These are phyloP conservation scores for Dicranocentrus wangi DNA, from an alignment of 2,888 invertebrate genomes.

Conservation along the genomic window DNA sequence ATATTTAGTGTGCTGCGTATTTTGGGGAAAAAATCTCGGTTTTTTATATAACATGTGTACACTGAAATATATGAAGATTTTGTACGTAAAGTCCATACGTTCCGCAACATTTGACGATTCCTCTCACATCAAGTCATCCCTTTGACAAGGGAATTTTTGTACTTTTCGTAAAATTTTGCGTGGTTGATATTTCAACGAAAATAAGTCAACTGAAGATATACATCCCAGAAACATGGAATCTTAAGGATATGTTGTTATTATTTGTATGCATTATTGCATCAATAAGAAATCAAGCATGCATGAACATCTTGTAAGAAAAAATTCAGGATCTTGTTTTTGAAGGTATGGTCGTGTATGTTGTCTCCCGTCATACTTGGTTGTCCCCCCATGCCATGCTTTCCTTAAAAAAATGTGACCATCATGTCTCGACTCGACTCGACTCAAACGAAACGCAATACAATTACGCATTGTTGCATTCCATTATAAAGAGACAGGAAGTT, in stretches of 20 bases:
- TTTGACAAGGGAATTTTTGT: neutral
- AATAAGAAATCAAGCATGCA: conserved; percentile 45
- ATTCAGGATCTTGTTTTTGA: too few relatives aligned
- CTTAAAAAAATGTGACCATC: too few relatives aligned
- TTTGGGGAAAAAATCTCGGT: too few relatives aligned
- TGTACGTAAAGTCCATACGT: conserved; percentile 10
- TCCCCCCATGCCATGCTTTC: too few relatives aligned
- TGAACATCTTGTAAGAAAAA: neutral
- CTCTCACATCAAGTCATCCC: conserved; percentile 41
- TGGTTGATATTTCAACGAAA: conserved; percentile 19
- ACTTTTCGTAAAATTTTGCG: neutral
- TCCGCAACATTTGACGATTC: conserved; percentile 59
- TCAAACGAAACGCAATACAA: conserved; percentile 52
- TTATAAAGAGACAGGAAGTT: conserved; percentile 17
- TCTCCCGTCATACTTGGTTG: too few relatives aligned
- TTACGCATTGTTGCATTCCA: conserved; percentile 57
- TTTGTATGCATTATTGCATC: conserved; percentile 40
- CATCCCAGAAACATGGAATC: neutral
- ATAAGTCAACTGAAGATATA: neutral
- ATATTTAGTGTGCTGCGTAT: too few relatives aligned
- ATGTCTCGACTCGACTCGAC: too few relatives aligned
- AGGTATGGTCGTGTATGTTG: too few relatives aligned
- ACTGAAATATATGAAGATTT: too few relatives aligned
- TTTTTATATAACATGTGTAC: too few relatives aligned
- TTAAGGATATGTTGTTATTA: neutral